Evolutionary conservation across 2,888 invertebrate species (phyloP).

Genomic region (Lithodes maja): DNA sequence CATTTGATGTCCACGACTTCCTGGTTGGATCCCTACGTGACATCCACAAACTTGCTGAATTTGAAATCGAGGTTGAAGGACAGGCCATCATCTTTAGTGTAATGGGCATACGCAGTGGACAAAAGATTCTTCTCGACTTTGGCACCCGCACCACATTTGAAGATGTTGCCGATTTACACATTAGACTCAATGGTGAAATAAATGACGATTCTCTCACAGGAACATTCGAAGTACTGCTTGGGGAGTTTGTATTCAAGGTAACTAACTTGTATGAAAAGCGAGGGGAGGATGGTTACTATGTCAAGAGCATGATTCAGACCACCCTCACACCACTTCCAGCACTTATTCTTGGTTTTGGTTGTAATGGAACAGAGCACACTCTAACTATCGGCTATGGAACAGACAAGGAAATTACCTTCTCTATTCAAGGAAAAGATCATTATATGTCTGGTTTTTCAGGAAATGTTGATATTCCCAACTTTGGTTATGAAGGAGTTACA

Average conservation of each 20-base stretch:
- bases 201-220: conserved; percentile 46
- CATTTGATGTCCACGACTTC: conserved; percentile 56
- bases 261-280: conserved; percentile 57
- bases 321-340: conserved; percentile 59
- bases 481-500: conserved; percentile 51
- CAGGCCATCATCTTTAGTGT: conserved; percentile 35
- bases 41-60: conserved; percentile 38
- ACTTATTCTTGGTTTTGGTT: conserved; percentile 54
- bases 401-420: conserved; percentile 60
- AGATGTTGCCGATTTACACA: conserved; percentile 18
- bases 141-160: conserved; percentile 16
- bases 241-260: conserved; percentile 59
- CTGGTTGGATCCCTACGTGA: conserved; percentile 34
- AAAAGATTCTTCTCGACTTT: conserved; percentile 49
- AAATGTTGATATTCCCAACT: conserved; percentile 53
- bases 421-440: conserved; percentile 59
- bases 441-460: conserved; percentile 59
- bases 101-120: conserved; percentile 47
- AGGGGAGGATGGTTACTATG: conserved; percentile 56
- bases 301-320: conserved; percentile 52
- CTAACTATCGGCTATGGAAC: conserved; percentile 63
- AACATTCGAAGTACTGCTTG: conserved; percentile 44
- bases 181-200: conserved; percentile 55
- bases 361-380: conserved; percentile 43
- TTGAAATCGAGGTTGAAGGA: conserved; percentile 53